These are phyloP conservation scores for Lingula anatina DNA, from an alignment of 2,888 invertebrate genomes.

Conservation along the genomic window DNA sequence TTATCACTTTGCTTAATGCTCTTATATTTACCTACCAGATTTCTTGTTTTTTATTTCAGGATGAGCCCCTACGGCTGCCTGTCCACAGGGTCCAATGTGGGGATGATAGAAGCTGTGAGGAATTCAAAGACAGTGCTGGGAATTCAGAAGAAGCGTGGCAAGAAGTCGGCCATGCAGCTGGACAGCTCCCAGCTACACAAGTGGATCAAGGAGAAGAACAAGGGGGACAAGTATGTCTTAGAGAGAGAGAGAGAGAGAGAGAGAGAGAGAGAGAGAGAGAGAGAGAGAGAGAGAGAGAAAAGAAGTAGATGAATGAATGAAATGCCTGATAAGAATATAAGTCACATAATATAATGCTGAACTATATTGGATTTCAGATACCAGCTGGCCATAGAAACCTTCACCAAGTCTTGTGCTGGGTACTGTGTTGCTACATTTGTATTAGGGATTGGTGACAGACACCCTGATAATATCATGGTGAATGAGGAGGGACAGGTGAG, in stretches of 20 bases:
- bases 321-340: too few relatives aligned
- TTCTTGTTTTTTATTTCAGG: constrained; percentile 25
- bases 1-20: too few relatives aligned
- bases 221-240: constrained; percentile 36
- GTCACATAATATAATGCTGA: too few relatives aligned
- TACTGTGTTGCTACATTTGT: constrained; percentile 63
- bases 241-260: too few relatives aligned
- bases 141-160: constrained; percentile 57
- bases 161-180: constrained; percentile 55
- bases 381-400: constrained; percentile 58
- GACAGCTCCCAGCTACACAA: constrained; percentile 56
- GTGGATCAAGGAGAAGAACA: constrained; percentile 56
- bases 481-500: constrained; percentile 57
- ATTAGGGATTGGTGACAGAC: constrained; percentile 61
- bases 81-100: constrained; percentile 56
- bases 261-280: too few relatives aligned
- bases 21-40: background rate
- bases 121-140: constrained; percentile 60
- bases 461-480: constrained; percentile 63
- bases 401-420: constrained; percentile 61
- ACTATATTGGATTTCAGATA: constrained; percentile 46
- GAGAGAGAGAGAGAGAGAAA: background rate
- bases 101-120: constrained; percentile 59
- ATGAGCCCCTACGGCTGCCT: constrained; percentile 60
- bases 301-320: background rate